Evolutionary conservation across 2,888 invertebrate genomes (phyloP).

Genomic region (Orchesellides sinensis): DNA sequence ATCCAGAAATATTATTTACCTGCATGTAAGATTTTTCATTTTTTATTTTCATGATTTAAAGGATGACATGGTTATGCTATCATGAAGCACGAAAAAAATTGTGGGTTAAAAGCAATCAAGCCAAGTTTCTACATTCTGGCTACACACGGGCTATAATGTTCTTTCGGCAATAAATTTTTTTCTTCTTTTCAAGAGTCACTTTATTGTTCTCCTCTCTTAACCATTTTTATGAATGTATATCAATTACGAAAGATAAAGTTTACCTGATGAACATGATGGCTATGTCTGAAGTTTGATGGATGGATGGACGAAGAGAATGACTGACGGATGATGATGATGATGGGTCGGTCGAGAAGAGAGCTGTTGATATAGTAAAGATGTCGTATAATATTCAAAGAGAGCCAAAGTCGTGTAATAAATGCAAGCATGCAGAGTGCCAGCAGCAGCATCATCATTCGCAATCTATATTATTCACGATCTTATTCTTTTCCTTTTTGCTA

Average conservation of each 20-base stretch:
- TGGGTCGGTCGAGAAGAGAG: constrained; percentile 47
- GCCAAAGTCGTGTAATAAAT: constrained; percentile 39
- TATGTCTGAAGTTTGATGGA: constrained; percentile 53
- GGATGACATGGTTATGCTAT: constrained; percentile 4
- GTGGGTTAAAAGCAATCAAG: constrained; percentile 9
- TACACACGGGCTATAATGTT: not conserved
- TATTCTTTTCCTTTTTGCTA: constrained; percentile 20
- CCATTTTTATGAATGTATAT: constrained; percentile 26
- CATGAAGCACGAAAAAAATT: constrained; percentile 11
- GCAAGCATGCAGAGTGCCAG: constrained; percentile 25
- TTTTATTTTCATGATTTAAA: not conserved
- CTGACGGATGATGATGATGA: constrained; percentile 59
- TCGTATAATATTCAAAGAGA: constrained; percentile 22
- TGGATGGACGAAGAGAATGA: constrained; percentile 55
- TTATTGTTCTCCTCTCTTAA: constrained; percentile 28
- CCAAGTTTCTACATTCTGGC: not conserved
- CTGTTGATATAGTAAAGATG: not conserved
- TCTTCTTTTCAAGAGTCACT: constrained; percentile 14
- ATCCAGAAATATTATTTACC: not conserved
- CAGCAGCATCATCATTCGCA: constrained; percentile 16
- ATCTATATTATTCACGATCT: constrained; percentile 61
- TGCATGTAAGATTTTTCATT: not conserved
- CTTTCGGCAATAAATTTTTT: constrained; percentile 11
- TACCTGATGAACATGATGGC: constrained; percentile 45
- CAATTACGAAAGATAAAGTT: constrained; percentile 40